Conservation (phyloP, 2,113 vertebrate genomes). For the Paradoxurus hermaphroditus region DNA sequence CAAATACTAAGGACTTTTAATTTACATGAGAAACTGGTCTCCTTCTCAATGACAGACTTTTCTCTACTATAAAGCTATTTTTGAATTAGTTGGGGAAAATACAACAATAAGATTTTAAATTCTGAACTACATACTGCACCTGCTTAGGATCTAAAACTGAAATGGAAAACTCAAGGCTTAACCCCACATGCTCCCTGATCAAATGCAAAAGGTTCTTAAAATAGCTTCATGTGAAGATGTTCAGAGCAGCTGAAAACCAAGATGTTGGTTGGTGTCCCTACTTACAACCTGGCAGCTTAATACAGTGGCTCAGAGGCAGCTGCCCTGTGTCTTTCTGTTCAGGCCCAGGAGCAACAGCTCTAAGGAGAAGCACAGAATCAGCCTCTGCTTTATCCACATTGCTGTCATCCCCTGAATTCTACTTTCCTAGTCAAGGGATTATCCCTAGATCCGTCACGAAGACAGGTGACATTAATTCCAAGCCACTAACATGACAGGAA, state of each 20-base stretch:
- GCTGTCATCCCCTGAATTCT: neutral
- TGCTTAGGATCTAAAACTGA: slow-evolving; percentile 62
- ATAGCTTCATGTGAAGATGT: slow-evolving; percentile 53
- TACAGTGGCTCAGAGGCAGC: neutral
- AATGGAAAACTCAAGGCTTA: slow-evolving; percentile 60
- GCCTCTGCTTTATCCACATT: neutral
- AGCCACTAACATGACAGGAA: neutral
- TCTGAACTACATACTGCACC: slow-evolving; percentile 42
- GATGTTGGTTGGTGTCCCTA: neutral
- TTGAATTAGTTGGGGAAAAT: neutral
- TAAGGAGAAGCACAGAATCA: neutral
- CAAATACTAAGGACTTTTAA: neutral
- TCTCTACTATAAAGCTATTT: slow-evolving; percentile 13
- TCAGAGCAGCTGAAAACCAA: slow-evolving; percentile 56
- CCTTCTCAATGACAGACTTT: neutral
- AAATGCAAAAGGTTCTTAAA: slow-evolving; percentile 65
- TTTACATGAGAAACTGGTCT: slow-evolving; percentile 18
- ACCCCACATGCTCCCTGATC: slow-evolving; percentile 69
- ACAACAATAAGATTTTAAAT: slow-evolving; percentile 36
- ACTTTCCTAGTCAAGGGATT: neutral
- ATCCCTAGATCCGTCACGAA: neutral
- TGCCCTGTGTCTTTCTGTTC: slow-evolving; percentile 6
- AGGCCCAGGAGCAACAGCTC: neutral
- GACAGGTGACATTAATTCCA: neutral
- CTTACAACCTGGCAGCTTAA: slow-evolving; percentile 30